These are phyloP conservation scores for Alloplasta piceator DNA, from an alignment of 2,888 invertebrate species.

Conservation along the genomic window DNA sequence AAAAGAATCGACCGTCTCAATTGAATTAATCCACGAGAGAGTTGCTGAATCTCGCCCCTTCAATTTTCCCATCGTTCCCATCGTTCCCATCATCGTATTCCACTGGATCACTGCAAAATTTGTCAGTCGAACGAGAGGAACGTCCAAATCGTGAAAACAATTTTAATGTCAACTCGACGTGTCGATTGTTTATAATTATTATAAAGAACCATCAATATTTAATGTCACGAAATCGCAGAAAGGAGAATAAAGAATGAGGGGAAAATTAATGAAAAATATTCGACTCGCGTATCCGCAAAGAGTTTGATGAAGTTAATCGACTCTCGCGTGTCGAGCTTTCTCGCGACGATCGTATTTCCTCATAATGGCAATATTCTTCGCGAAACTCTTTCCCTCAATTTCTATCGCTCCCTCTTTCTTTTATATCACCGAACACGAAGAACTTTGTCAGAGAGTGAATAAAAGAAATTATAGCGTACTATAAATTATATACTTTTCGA, in stretches of 20 bases:
- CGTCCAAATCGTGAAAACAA: too few species aligned
- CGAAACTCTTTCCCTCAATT: neutral
- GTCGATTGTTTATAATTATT: too few species aligned
- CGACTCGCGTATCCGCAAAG: slow-evolving; percentile 25
- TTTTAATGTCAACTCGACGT: too few species aligned
- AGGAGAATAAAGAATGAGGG: neutral
- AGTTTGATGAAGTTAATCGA: slow-evolving; percentile 48
- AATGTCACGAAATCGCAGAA: too few species aligned
- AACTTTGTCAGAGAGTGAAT: slow-evolving; percentile 48
- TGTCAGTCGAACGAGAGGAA: too few species aligned
- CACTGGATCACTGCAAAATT: too few species aligned
- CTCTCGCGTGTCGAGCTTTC: slow-evolving; percentile 4
- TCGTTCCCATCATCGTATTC: too few species aligned
- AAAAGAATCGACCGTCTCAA: too few species aligned
- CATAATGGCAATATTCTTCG: slow-evolving; percentile 42
- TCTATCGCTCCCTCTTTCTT: slow-evolving; percentile 4
- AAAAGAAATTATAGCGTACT: slow-evolving; percentile 22
- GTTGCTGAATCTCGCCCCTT: too few species aligned
- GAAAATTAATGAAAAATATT: slow-evolving; percentile 27
- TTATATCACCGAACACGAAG: slow-evolving; percentile 38
- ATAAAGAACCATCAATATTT: too few species aligned
- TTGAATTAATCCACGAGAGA: too few species aligned
- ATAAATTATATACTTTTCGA: slow-evolving; percentile 47
- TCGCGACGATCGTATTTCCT: slow-evolving; percentile 16
- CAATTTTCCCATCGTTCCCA: too few species aligned